These are phyloP conservation scores for Drosophila rufa DNA, from an alignment of 1,140 invertebrate genomes.

Conservation along the genomic window DNA sequence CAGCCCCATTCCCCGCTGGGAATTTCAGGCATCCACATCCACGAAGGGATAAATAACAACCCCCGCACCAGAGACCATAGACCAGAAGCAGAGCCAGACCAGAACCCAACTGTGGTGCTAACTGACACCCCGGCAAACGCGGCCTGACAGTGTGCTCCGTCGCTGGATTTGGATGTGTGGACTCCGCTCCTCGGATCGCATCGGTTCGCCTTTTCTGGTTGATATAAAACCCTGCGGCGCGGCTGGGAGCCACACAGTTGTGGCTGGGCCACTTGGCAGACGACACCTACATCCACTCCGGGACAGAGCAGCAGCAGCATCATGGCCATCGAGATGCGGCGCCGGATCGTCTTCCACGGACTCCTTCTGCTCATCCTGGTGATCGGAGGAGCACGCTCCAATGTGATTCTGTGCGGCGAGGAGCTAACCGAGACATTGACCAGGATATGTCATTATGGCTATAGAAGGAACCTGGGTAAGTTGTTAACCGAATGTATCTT, in stretches of 20 bases:
- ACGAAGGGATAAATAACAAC: constrained; percentile 38
- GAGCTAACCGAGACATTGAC: constrained; percentile 41
- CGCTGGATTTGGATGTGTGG: not conserved
- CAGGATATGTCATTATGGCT: constrained; percentile 45
- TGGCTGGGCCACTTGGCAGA: constrained; percentile 20
- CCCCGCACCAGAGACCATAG: constrained; percentile 6
- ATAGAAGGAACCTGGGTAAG: constrained; percentile 45
- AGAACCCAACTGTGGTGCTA: constrained; percentile 31
- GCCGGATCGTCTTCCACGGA: constrained; percentile 16
- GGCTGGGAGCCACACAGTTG: constrained; percentile 18
- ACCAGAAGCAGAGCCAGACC: constrained; percentile 6
- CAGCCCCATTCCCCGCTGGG: constrained; percentile 2
- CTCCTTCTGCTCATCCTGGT: constrained; percentile 31
- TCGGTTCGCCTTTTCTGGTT: not conserved
- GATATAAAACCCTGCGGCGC: constrained; percentile 51
- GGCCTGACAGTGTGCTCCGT: constrained; percentile 50
- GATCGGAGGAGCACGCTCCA: not conserved
- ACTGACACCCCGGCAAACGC: constrained; percentile 64
- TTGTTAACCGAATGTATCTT: not conserved
- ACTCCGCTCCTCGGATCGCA: constrained; percentile 21
- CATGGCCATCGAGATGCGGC: constrained; percentile 11
- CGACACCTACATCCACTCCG: constrained; percentile 6
- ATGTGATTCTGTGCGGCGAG: constrained; percentile 47
- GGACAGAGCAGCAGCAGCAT: constrained; percentile 15
- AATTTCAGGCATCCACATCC: constrained; percentile 11